These are phyloP conservation scores for Bombus vancouverensis DNA, from an alignment of 1,140 invertebrate genomes.

Conservation along the genomic window DNA sequence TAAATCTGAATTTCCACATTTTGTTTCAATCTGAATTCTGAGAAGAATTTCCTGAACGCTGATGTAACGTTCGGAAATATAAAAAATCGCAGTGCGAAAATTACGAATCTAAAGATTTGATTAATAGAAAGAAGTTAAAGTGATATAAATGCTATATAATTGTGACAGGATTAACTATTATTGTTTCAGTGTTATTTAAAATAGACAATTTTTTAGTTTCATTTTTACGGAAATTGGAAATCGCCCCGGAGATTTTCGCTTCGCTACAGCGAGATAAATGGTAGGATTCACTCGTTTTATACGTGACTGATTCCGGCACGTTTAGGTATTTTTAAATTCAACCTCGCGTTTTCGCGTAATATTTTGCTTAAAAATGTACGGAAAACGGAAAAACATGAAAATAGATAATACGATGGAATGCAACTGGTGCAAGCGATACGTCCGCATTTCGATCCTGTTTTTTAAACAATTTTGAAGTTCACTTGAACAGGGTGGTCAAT, in stretches of 20 bases:
- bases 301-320: not conserved
- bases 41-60: not conserved
- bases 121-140: too few species aligned
- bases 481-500: not conserved
- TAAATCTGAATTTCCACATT: not conserved
- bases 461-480: not conserved
- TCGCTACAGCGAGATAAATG: not conserved
- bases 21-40: not conserved
- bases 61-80: too few species aligned
- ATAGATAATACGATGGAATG: too few species aligned
- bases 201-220: too few species aligned
- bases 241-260: too few species aligned
- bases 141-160: too few species aligned
- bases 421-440: not conserved
- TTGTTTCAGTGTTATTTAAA: too few species aligned
- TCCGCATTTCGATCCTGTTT: not conserved
- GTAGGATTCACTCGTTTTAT: not conserved
- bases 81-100: too few species aligned
- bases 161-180: too few species aligned
- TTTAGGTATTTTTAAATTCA: not conserved
- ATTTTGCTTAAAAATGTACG: not conserved
- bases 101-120: too few species aligned
- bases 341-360: not conserved
- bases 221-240: too few species aligned
- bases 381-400: not conserved